These are phyloP conservation scores for Sitta carolinensis DNA, from an alignment of 2,797 vertebrate genomes.

Conservation along the genomic window DNA sequence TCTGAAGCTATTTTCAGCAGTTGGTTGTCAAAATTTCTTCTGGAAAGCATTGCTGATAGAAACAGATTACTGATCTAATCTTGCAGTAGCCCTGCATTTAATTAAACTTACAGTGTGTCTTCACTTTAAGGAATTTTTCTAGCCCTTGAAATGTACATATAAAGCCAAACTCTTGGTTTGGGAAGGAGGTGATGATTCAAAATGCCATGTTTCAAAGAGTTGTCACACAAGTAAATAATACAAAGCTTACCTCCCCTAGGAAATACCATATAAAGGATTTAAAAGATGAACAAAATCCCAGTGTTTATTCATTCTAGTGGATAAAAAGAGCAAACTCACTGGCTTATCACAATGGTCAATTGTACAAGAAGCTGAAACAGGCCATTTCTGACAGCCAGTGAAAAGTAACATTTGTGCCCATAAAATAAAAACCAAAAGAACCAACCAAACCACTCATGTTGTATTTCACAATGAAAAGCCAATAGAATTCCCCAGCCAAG, in stretches of 20 bases:
- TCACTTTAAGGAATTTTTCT: neutral
- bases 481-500: neutral
- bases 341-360: conserved; percentile 45
- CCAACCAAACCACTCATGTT: neutral
- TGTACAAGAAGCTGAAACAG: conserved; percentile 33
- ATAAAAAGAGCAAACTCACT: conserved; percentile 39
- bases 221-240: conserved; percentile 35
- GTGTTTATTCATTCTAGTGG: conserved; percentile 47
- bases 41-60: neutral
- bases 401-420: conserved; percentile 52
- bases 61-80: conserved; percentile 24
- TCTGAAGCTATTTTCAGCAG: conserved; percentile 33
- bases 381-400: conserved; percentile 36
- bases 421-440: neutral
- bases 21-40: neutral
- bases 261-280: conserved; percentile 40
- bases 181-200: neutral
- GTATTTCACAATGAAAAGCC: conserved; percentile 39
- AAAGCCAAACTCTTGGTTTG: neutral
- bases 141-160: neutral
- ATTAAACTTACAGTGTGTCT: neutral
- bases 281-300: conserved; percentile 57
- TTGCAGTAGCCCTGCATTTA: neutral
- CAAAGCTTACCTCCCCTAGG: neutral
- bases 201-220: conserved; percentile 6